These are phyloP conservation scores for Ophioderma brevispina DNA, from an alignment of 35 echinoderm and acorn worm species.

Conservation along the genomic window DNA sequence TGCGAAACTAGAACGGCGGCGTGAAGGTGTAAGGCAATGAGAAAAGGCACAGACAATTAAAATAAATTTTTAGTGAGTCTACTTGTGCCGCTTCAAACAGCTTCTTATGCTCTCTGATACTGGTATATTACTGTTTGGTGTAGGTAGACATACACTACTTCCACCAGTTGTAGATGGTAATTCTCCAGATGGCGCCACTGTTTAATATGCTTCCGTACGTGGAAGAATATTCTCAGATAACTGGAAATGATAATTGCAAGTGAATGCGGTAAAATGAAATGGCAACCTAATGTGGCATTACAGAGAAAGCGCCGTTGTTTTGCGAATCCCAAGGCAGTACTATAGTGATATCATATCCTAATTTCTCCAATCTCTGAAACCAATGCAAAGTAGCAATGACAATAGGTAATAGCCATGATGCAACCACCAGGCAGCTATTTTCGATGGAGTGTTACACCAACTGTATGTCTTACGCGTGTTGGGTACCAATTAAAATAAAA, in stretches of 20 bases:
- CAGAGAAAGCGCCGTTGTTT: conserved; percentile 15
- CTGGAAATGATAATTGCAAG: conserved; percentile 56
- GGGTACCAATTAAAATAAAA: background rate
- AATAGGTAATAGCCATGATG: background rate
- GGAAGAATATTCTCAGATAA: conserved; percentile 58
- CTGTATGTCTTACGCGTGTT: background rate
- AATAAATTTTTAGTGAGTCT: too few relatives aligned
- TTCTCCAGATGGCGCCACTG: conserved; percentile 11
- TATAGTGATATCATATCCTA: conserved; percentile 54
- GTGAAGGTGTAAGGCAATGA: too few relatives aligned
- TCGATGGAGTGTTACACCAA: background rate
- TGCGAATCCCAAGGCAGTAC: conserved; percentile 74
- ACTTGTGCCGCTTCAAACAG: too few relatives aligned
- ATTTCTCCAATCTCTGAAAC: background rate
- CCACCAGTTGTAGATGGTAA: too few relatives aligned
- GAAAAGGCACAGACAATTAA: too few relatives aligned
- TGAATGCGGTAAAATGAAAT: conserved; percentile 71
- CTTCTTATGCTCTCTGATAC: too few relatives aligned
- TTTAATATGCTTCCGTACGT: conserved; percentile 60
- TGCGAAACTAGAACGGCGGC: too few relatives aligned
- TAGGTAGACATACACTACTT: too few relatives aligned
- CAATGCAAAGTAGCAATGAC: conserved; percentile 5
- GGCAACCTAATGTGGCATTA: conserved; percentile 60
- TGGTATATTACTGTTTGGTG: too few relatives aligned
- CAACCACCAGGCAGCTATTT: background rate